A percentile compares a stretch with the other conserved stretches of the same genome.
These are phyloP conservation scores for Poecilia wingei DNA, from an alignment of 2,797 vertebrate species.

Conservation along the genomic window DNA sequence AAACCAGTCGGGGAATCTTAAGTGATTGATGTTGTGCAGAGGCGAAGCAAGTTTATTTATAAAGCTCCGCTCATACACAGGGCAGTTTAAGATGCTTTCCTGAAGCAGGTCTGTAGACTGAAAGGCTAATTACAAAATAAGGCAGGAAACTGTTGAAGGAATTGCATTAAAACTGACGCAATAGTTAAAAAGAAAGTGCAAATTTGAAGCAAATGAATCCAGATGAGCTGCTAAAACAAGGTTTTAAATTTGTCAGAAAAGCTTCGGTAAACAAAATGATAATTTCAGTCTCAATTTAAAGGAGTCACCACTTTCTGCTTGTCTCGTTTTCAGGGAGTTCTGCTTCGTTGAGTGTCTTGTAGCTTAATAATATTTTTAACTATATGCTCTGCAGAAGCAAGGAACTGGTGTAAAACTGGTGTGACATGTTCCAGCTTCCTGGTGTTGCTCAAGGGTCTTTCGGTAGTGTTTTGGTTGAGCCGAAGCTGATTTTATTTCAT, in stretches of 20 bases:
- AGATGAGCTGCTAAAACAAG: neutral
- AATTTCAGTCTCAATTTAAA: neutral
- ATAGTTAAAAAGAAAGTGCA: neutral
- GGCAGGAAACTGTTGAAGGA: neutral
- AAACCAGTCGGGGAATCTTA: neutral
- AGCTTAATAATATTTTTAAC: neutral
- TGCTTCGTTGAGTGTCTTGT: neutral
- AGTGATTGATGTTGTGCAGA: slow-evolving; percentile 7
- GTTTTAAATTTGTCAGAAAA: neutral
- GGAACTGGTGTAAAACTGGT: neutral
- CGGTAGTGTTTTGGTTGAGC: neutral
- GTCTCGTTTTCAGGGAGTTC: neutral
- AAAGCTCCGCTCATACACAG: neutral
- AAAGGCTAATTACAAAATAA: neutral
- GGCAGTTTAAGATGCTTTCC: neutral
- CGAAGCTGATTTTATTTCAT: neutral
- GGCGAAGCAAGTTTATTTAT: neutral
- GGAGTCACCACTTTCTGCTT: neutral
- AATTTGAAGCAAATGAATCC: neutral
- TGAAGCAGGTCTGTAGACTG: neutral
- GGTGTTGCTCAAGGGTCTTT: neutral
- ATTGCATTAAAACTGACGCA: neutral
- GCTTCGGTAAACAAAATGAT: neutral
- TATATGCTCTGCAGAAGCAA: neutral
- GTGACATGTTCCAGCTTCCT: neutral